phyloP scores from a whole-genome alignment of 2,888 invertebrate genomes.

The Hemaris fuciformis region DNA sequence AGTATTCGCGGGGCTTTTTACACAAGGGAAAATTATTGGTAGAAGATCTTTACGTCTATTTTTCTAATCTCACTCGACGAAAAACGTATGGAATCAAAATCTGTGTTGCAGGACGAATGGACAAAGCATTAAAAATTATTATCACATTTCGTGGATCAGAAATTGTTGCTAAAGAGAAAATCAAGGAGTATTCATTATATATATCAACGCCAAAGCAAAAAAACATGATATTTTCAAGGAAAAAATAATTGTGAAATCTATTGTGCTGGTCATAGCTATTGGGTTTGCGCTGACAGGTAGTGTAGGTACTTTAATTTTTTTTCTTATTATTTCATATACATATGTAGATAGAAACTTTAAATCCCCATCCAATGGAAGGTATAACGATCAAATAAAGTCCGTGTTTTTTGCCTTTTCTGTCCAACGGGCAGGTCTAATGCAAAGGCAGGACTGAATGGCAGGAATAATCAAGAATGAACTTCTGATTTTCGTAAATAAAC shows the following conservation, averaged over 20 bases:
- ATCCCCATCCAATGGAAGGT: too few species aligned
- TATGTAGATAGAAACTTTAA: too few species aligned
- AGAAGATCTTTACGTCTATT: not conserved
- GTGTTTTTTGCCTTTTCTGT: too few species aligned
- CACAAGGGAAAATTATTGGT: not conserved
- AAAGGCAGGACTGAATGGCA: too few species aligned
- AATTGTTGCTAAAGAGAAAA: constrained; percentile 28
- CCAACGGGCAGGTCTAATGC: too few species aligned
- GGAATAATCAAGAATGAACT: too few species aligned
- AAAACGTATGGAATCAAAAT: not conserved
- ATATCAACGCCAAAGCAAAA: constrained; percentile 19
- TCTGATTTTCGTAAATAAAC: too few species aligned
- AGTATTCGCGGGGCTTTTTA: too few species aligned
- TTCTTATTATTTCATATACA: too few species aligned
- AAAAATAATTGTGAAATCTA: constrained; percentile 35
- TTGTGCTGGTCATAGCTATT: constrained; percentile 29
- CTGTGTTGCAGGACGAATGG: not conserved
- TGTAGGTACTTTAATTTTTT: too few species aligned
- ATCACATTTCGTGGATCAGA: constrained; percentile 16
- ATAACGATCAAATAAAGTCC: too few species aligned
- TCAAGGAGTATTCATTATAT: constrained; percentile 33
- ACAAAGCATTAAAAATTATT: not conserved
- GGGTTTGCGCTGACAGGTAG: constrained; percentile 30
- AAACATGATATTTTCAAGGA: constrained; percentile 30
- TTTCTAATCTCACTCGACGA: not conserved